A percentile compares a stretch with the other conserved stretches of the same genome.
These are phyloP conservation scores for Geodia barretti DNA, from an alignment of 37 sponge, comb jelly and placozoan species.

Conservation along the genomic window DNA sequence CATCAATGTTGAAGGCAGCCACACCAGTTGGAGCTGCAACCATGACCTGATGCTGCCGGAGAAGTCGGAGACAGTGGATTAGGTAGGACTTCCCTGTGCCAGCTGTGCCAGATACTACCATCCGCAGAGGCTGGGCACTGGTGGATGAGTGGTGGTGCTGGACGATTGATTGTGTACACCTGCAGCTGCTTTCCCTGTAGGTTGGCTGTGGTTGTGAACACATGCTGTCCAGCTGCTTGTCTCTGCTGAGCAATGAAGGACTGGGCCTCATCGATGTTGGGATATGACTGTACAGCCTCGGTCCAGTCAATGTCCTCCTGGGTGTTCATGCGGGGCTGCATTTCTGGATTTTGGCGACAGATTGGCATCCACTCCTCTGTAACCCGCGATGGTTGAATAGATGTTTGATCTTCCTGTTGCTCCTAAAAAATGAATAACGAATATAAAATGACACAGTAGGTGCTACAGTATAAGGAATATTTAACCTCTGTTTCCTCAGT, in stretches of 20 bases:
- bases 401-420: background rate
- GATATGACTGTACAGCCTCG: background rate
- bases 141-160: conserved; percentile 7
- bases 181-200: conserved; percentile 40
- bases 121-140: conserved; percentile 1
- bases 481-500: conserved; percentile 7
- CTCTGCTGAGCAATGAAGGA: conserved; percentile 12
- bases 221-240: background rate
- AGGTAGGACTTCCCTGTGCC: conserved; percentile 51
- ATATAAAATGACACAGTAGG: too few species aligned
- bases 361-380: conserved; percentile 56
- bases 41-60: conserved; percentile 8
- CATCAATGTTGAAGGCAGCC: conserved; percentile 54
- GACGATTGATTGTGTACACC: conserved; percentile 43
- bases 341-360: conserved; percentile 18
- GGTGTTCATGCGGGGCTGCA: background rate
- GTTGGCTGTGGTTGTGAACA: conserved; percentile 28
- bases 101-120: conserved; percentile 46
- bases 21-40: conserved; percentile 67
- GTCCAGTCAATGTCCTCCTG: conserved; percentile 26
- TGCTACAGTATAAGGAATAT: too few species aligned
- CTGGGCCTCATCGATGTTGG: conserved; percentile 36
- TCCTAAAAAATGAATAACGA: conserved; percentile 6
- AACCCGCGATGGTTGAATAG: conserved; percentile 13
- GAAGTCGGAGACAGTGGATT: conserved; percentile 47